Evolutionary conservation across 2,797 vertebrate species (phyloP).

Genomic region (Xenentodon cancila): DNA sequence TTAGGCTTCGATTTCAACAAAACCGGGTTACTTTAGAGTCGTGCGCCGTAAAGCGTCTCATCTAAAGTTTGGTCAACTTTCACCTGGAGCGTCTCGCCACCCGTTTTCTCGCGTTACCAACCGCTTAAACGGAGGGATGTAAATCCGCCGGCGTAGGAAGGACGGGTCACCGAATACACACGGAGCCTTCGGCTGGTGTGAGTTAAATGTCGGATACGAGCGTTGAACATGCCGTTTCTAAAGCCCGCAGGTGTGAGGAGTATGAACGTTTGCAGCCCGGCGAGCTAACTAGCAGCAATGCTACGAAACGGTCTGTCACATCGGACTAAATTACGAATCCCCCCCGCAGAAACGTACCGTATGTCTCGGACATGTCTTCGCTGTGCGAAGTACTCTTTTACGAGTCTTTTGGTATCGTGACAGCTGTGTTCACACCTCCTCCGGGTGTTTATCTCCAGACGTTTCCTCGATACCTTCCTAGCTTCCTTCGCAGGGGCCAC

Average conservation of each 20-base stretch:
- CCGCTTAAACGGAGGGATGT: slow-evolving; percentile 27
- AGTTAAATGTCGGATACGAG: neutral
- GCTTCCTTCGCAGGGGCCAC: slow-evolving; percentile 54
- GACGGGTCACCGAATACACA: neutral
- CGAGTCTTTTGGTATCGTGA: slow-evolving; percentile 29
- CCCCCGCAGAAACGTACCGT: slow-evolving; percentile 77
- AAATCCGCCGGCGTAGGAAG: slow-evolving; percentile 3
- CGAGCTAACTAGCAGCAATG: slow-evolving; percentile 38
- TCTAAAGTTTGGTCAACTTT: slow-evolving; percentile 62
- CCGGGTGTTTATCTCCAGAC: slow-evolving; percentile 58
- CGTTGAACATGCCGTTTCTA: neutral
- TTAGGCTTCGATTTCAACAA: neutral
- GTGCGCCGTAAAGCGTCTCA: neutral
- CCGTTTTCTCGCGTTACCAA: slow-evolving; percentile 14
- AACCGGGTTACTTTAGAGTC: neutral
- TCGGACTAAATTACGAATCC: slow-evolving; percentile 10
- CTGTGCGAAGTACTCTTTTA: slow-evolving; percentile 43
- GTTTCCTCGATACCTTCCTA: slow-evolving; percentile 67
- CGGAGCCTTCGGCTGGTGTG: too few relatives aligned
- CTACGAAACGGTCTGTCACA: slow-evolving; percentile 26
- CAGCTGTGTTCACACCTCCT: slow-evolving; percentile 56
- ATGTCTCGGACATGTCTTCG: slow-evolving; percentile 87
- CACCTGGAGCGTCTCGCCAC: slow-evolving; percentile 33
- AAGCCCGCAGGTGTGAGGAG: neutral
- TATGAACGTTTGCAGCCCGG: neutral